Conservation (phyloP, 2,888 invertebrate genomes). For the Dasysyrphus albostriatus region DNA sequence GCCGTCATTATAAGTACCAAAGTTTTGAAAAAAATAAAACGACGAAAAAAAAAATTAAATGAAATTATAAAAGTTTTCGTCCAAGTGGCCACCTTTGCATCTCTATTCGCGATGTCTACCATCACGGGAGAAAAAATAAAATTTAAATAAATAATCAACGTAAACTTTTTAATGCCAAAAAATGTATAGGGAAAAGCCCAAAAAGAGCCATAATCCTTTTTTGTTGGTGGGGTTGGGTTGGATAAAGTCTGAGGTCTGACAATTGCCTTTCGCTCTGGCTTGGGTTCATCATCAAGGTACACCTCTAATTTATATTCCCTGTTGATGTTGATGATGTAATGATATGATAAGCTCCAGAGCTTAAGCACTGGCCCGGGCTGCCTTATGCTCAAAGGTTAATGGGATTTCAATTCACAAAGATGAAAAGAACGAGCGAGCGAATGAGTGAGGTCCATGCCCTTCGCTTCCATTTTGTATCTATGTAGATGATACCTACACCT, state of each 20-base stretch:
- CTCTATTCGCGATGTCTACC: conserved; percentile 30
- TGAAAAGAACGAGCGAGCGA: conserved; percentile 36
- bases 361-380: neutral
- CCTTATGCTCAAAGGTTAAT: conserved; percentile 64
- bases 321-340: conserved; percentile 64
- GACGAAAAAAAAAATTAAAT: conserved; percentile 29
- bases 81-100: conserved; percentile 56
- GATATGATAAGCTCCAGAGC: conserved; percentile 65
- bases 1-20: conserved; percentile 46
- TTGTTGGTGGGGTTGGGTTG: conserved; percentile 5
- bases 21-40: conserved; percentile 44
- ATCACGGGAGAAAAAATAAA: neutral
- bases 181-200: neutral
- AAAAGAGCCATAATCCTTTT: conserved; percentile 41
- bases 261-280: neutral
- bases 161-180: conserved; percentile 52
- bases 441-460: conserved; percentile 57
- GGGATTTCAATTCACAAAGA: conserved; percentile 61
- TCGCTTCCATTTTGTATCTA: conserved; percentile 14
- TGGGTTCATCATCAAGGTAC: conserved; percentile 45
- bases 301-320: conserved; percentile 69
- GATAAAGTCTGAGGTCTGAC: conserved; percentile 19
- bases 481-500: neutral
- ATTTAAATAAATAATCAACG: conserved; percentile 45
- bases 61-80: conserved; percentile 45